phyloP scores from a whole-genome alignment of 2,113 vertebrate species.

The Vulpes lagopus region DNA sequence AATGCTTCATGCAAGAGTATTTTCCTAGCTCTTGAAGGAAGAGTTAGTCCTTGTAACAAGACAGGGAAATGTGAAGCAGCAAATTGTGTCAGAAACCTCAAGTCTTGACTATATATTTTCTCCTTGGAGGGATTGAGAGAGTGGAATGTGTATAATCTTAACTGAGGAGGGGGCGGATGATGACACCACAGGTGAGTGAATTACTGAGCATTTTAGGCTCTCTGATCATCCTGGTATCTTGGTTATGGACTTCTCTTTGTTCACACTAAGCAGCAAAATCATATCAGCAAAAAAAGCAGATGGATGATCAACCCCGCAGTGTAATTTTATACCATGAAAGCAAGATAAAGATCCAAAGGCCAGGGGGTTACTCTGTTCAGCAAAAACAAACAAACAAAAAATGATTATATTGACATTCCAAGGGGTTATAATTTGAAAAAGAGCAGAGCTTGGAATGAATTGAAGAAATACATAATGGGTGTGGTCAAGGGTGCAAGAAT shows the following conservation, averaged over 20 bases:
- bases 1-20: not conserved
- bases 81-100: accelerated
- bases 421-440: not conserved
- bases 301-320: too few species aligned
- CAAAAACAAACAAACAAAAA: not conserved
- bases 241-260: not conserved
- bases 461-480: not conserved
- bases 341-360: not conserved
- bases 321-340: not conserved
- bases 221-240: not conserved
- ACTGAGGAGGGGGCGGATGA: not conserved
- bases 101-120: too few species aligned
- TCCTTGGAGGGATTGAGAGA: too few species aligned
- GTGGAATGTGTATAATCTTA: not conserved
- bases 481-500: not conserved
- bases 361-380: not conserved
- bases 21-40: not conserved
- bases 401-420: not conserved
- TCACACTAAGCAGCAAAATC: not conserved
- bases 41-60: not conserved
- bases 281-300: not conserved
- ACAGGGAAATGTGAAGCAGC: not conserved
- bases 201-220: not conserved
- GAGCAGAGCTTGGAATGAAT: not conserved
- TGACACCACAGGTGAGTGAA: accelerated